Conservation (phyloP, 2,113 vertebrate species). For the Miniopterus natalensis region DNA sequence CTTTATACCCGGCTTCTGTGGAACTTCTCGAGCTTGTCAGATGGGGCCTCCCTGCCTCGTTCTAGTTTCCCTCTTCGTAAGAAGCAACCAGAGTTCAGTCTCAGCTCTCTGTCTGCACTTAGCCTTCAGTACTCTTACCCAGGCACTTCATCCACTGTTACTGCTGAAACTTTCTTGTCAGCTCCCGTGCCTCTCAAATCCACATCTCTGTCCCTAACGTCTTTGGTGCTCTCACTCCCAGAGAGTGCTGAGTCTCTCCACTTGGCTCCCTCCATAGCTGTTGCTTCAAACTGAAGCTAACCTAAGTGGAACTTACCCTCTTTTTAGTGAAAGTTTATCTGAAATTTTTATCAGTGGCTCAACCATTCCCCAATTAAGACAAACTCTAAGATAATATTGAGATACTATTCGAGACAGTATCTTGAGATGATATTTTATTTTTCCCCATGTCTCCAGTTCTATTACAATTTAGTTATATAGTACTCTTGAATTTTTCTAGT, state of each 20-base stretch:
- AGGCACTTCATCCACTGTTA: neutral
- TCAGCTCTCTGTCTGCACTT: neutral
- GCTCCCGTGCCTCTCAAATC: neutral
- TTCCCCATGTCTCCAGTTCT: neutral
- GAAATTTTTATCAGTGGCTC: neutral
- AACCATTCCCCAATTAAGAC: neutral
- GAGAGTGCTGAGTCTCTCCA: neutral
- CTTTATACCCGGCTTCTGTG: neutral
- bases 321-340: neutral
- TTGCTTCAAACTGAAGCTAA: neutral
- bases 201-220: neutral
- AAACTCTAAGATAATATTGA: neutral
- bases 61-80: neutral
- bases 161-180: neutral
- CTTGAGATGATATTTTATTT: neutral
- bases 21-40: neutral
- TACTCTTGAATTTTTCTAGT: neutral
- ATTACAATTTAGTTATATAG: neutral
- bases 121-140: neutral
- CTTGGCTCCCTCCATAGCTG: neutral
- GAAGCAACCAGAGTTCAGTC: neutral
- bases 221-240: neutral
- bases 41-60: neutral
- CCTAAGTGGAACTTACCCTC: neutral
- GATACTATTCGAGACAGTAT: neutral